Evolutionary conservation across 2,888 invertebrate genomes (phyloP), one percentile per base, ranked within the genome.

Genomic region (Pachymerium ferrugineum): DNA sequence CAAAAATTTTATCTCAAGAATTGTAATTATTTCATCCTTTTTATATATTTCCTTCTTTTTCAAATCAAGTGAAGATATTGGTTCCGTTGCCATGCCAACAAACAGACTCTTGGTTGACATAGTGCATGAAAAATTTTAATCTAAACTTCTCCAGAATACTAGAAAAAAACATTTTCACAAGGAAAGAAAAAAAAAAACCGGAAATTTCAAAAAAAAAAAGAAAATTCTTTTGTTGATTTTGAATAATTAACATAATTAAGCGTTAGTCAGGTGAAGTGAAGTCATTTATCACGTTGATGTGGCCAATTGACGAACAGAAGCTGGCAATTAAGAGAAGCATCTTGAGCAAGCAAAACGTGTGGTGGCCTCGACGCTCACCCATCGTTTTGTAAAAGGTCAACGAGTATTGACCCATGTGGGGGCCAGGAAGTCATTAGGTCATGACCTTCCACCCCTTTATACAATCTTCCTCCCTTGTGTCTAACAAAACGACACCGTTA

Each of bases 381-480:
- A 62, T 62, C 62, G 62, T 62, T 62, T 62, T 62, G 62, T 22
- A 62, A 62, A 62, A 62, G 62, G 62, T 62, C 62, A 62, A 62
- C 28, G 14, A 3, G 62, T 28, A 62, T 62, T 62, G 62, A 62
- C 62, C 62, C 62, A 62, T n/a, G 62, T 62, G 62, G 62, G 62
- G 22, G 25, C n/a, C 14, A 38, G n/a, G 38, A 38, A 16, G 12
- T 12, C 28, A 62, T 28, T 28, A 10, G 62, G 62, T 62, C 62
- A 28, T 22, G 62, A 62, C 62, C 28, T n/a, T n/a, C 25, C n/a
- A 38, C 3, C 4, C 38, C 38, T 38, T 16, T 38, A 38, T n/a
- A 38, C 12, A 38, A 38, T 38, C 16, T 38, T n/a, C 16, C 38
- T 12, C n/a, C n/a, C n/a, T 38, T 12, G 12, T 38, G 38, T n/a